phyloP scores from a whole-genome alignment of 2,797 vertebrate genomes.

The Sebastes paucispinis region DNA sequence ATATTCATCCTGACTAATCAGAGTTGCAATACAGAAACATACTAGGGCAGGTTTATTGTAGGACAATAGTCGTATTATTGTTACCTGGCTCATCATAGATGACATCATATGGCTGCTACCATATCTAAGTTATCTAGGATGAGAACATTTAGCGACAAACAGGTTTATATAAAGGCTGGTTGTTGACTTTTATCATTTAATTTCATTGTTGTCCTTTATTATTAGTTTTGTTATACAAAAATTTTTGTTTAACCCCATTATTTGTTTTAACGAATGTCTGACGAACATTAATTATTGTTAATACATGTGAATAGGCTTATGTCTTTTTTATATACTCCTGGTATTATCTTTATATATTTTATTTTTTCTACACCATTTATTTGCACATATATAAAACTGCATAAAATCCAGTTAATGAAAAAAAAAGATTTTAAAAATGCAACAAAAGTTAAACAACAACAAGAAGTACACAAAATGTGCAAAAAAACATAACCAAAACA shows the following conservation, averaged over 20 bases:
- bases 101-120: neutral
- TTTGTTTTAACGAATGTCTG: neutral
- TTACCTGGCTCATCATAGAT: neutral
- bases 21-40: neutral
- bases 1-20: neutral
- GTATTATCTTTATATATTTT: neutral
- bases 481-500: too few relatives aligned
- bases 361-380: too few relatives aligned
- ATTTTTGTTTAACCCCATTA: neutral
- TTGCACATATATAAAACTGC: too few relatives aligned
- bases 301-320: neutral
- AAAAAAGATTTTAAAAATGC: too few relatives aligned
- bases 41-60: neutral
- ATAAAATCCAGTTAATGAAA: too few relatives aligned
- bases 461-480: too few relatives aligned
- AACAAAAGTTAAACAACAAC: too few relatives aligned
- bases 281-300: neutral
- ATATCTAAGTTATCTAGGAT: neutral
- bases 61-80: neutral
- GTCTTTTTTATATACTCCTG: rapidly evolving
- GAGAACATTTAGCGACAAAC: neutral
- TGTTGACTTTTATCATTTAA: neutral
- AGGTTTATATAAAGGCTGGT: too few relatives aligned
- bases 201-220: neutral
- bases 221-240: neutral